Evolutionary conservation across 30 jellyfish, hydroid and myxozoan species (phyloP).

Genomic region (Nemopilema nomurai): DNA sequence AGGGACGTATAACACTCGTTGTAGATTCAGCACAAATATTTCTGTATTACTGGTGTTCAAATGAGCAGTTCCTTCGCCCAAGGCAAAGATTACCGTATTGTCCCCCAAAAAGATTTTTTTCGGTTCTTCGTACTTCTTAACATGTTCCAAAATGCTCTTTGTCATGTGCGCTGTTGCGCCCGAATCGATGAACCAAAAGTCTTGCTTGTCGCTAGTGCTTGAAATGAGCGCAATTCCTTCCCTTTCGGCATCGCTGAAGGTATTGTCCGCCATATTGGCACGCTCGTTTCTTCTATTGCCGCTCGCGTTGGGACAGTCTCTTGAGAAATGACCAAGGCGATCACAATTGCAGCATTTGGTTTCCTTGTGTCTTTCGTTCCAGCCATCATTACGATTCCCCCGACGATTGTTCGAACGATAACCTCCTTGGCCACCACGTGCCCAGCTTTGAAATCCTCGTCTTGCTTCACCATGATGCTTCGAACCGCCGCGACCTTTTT

Average conservation of each 20-base stretch:
- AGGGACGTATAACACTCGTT: conserved; percentile 10
- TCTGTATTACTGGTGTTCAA: not conserved
- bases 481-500: conserved; percentile 10
- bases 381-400: conserved; percentile 5
- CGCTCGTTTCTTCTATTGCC: conserved; percentile 8
- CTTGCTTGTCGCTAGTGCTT: not conserved
- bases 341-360: conserved; percentile 2
- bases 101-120: not conserved
- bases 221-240: conserved; percentile 3
- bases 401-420: conserved; percentile 3
- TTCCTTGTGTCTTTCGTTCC: conserved; percentile 4
- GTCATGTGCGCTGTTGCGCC: conserved; percentile 13
- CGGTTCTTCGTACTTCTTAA: not conserved
- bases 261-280: conserved; percentile 5
- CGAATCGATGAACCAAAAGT: not conserved
- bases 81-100: not conserved
- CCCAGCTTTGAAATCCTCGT: conserved; percentile 8
- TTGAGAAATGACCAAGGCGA: conserved; percentile 7
- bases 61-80: not conserved
- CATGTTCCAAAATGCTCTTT: not conserved
- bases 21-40: not conserved
- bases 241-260: conserved; percentile 10
- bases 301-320: conserved; percentile 11
- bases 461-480: conserved; percentile 7
- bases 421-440: conserved; percentile 7